These are phyloP conservation scores for Heterochromis multidens DNA, from an alignment of 2,113 vertebrate genomes.

Conservation along the genomic window DNA sequence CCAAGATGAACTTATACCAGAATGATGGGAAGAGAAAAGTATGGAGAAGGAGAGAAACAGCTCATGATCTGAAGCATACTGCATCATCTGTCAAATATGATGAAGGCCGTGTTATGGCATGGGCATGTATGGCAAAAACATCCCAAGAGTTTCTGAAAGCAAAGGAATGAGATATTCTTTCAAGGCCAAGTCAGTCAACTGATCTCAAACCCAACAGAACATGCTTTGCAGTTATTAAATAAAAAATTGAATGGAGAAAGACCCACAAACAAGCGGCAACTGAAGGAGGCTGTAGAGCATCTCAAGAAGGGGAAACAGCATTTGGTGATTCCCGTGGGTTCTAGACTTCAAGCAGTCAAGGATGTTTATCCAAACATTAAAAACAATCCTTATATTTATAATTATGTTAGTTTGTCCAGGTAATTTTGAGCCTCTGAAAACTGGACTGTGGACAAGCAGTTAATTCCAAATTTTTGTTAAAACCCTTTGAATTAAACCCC, in stretches of 20 bases:
- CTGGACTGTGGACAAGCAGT: rapidly evolving
- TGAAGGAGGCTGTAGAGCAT: rapidly evolving
- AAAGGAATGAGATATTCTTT: neutral
- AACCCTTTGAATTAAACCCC: neutral
- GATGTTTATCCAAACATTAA: neutral
- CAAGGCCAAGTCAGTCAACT: too few species aligned
- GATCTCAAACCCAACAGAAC: neutral
- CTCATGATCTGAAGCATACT: neutral
- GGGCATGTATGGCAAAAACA: neutral
- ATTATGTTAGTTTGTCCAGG: neutral
- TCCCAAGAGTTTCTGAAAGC: neutral
- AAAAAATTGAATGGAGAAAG: neutral
- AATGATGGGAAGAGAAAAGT: neutral
- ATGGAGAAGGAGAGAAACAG: neutral
- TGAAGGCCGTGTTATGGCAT: neutral
- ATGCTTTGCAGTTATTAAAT: neutral
- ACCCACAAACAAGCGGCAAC: neutral
- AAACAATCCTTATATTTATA: neutral
- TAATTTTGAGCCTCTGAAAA: neutral
- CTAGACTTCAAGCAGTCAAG: neutral
- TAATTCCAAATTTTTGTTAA: neutral
- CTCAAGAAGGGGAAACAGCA: neutral
- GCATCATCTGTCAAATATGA: neutral
- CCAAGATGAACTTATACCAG: neutral
- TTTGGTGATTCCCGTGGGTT: neutral